phyloP scores from a whole-genome alignment of 2,888 invertebrate species.

The Ophioninae sp. region DNA sequence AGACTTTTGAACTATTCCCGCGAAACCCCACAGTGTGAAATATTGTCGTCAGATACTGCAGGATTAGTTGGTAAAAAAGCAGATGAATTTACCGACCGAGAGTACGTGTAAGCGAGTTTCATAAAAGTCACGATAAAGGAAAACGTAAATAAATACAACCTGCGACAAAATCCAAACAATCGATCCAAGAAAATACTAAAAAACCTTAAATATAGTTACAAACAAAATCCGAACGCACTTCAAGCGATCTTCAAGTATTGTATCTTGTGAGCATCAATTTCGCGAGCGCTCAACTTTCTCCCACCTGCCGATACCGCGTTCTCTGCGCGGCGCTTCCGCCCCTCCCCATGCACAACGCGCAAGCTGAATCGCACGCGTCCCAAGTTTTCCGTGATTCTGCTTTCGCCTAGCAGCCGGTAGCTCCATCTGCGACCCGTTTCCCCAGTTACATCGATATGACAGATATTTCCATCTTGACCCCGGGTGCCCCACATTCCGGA shows the following conservation, averaged over 20 bases:
- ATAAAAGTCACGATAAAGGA: too few species aligned
- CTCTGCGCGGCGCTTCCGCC: background rate
- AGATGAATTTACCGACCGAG: background rate
- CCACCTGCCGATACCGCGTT: constrained; percentile 9
- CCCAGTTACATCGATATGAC: constrained; percentile 48
- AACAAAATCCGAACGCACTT: too few species aligned
- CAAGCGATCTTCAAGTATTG: too few species aligned
- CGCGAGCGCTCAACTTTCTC: constrained; percentile 40
- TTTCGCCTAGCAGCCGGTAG: constrained; percentile 5
- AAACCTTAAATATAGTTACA: too few species aligned
- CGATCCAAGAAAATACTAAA: too few species aligned
- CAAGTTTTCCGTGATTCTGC: background rate
- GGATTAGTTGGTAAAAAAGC: constrained; percentile 32
- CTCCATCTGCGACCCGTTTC: constrained; percentile 49
- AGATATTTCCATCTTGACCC: constrained; percentile 52
- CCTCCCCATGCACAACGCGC: too few species aligned
- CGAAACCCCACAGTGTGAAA: constrained; percentile 7
- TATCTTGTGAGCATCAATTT: background rate
- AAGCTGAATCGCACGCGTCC: background rate
- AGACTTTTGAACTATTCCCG: background rate
- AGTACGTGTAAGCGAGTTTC: too few species aligned
- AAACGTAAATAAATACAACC: too few species aligned
- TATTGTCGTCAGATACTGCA: constrained; percentile 40
- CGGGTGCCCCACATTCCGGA: constrained; percentile 56
- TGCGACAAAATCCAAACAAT: too few species aligned